Evolutionary conservation across 2,888 invertebrate species (phyloP), one percentile per base, ranked within the genome.

Genomic region (Pseudolycoriella hygida): DNA sequence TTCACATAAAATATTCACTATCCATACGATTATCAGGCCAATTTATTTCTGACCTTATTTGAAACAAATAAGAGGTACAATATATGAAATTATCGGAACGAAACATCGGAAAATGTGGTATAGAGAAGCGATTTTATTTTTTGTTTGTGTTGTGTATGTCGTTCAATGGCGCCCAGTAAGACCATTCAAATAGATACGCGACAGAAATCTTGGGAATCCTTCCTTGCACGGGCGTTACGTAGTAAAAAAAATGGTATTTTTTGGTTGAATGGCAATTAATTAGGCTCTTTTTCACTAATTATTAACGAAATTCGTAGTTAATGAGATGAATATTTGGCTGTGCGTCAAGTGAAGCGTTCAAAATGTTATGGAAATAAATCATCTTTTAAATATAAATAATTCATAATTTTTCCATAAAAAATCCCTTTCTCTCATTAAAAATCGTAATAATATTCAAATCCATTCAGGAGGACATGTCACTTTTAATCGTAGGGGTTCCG

Each of bases 41-140:
- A 54, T 54, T 54, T 54, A 53, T 54, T 52, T 50, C 50, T 51
- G 50, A 52, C 53, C 52, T 52, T 54, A 54, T 54, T 53, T 54
- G 53, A 53, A 54, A 54, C 53, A 54, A 54, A 54, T 54, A 50
- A 54, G 54, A 50, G 50, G 42, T 42, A 18, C 42, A 42, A 42
- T 42, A 42, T 42, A 25, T 42, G 30, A 19, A 31, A 17, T 17
- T 42, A 42, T 42, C 42, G 25, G 25, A 11, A 25, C 42, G 17
- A n/a, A 31, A 42, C 20, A 42, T 42, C 42, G 42, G 42, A 42
- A 20, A 42, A 18, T 42, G 42, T 42, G 39, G 17, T 39, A 15
- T 39, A 39, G 11, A 17, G 15, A 15, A 17, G 17, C 17, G 6
- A 18, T 17, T 40, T 18, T 40, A 12, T 40, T 18, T 39, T 39